Evolutionary conservation across 2,113 vertebrate genomes (phyloP).

Genomic region (Lepisosteus oculatus): DNA sequence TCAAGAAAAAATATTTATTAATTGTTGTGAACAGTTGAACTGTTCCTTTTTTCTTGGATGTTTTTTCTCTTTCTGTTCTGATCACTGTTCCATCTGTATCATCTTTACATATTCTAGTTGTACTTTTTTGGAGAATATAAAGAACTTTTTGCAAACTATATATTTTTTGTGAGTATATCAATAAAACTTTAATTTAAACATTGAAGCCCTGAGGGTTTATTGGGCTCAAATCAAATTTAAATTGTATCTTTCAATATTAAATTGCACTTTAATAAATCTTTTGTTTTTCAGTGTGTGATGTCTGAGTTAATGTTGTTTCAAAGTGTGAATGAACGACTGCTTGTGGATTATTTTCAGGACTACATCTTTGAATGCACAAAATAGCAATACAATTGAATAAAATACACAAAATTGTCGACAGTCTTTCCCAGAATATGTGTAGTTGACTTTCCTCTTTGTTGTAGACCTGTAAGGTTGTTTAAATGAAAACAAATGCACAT

Average conservation of each 20-base stretch:
- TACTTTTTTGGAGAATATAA: constrained; percentile 21
- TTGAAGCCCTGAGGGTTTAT: constrained; percentile 18
- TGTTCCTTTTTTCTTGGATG: constrained; percentile 61
- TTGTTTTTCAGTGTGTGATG: not conserved
- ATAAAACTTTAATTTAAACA: constrained; percentile 23
- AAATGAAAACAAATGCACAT: too few species aligned
- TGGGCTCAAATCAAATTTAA: constrained; percentile 18
- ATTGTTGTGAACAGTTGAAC: constrained; percentile 57
- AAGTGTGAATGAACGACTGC: too few species aligned
- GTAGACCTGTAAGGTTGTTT: too few species aligned
- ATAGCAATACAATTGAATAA: too few species aligned
- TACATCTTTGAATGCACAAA: too few species aligned
- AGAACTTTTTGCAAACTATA: constrained; percentile 30
- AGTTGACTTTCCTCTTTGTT: too few species aligned
- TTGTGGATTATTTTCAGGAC: too few species aligned
- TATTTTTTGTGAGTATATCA: constrained; percentile 36
- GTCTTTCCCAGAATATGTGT: too few species aligned
- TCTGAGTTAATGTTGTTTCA: not conserved
- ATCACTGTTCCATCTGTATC: constrained; percentile 22
- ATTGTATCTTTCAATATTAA: constrained; percentile 29
- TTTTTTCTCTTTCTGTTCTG: constrained; percentile 15
- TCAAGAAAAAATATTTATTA: constrained; percentile 4
- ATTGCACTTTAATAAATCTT: constrained; percentile 26
- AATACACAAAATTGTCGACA: too few species aligned
- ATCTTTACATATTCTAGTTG: constrained; percentile 17